Conservation (phyloP, 2,888 invertebrate species). For the Calliopum simillimum region DNA sequence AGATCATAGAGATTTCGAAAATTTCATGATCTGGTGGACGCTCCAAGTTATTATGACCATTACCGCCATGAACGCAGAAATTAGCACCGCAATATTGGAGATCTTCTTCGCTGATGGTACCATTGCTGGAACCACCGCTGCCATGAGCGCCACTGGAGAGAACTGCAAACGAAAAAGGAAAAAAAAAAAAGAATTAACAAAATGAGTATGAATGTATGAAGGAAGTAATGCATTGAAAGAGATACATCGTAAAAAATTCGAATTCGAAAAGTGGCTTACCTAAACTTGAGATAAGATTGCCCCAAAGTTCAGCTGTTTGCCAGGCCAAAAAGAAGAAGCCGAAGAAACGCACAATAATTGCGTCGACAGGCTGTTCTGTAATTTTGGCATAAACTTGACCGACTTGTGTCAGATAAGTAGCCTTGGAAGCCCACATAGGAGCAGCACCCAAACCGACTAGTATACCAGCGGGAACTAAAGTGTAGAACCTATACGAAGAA, state of each 20-base stretch:
- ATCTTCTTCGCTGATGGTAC: slow-evolving; percentile 67
- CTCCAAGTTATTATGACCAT: slow-evolving; percentile 80
- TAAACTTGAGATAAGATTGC: slow-evolving; percentile 94
- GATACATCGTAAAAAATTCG: not conserved
- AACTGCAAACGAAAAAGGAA: slow-evolving; percentile 64
- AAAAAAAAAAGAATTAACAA: not conserved
- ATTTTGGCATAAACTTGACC: slow-evolving; percentile 91
- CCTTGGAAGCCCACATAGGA: slow-evolving; percentile 99
- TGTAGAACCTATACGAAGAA: slow-evolving; percentile 76
- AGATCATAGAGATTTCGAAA: slow-evolving; percentile 89
- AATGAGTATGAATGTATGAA: not conserved
- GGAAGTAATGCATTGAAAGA: not conserved
- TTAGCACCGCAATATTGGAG: slow-evolving; percentile 81
- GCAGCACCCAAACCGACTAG: slow-evolving; percentile 96
- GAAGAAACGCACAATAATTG: slow-evolving; percentile 95
- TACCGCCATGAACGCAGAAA: slow-evolving; percentile 81
- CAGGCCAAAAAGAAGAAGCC: slow-evolving; percentile 99
- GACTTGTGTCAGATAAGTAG: slow-evolving; percentile 94
- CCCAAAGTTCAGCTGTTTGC: slow-evolving; percentile 97
- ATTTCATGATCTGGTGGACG: slow-evolving; percentile 88
- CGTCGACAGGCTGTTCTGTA: slow-evolving; percentile 87
- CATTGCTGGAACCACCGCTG: slow-evolving; percentile 65
- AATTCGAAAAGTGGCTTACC: slow-evolving; percentile 53
- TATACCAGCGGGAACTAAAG: slow-evolving; percentile 92
- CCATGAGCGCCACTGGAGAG: slow-evolving; percentile 81